phyloP scores from a whole-genome alignment of 2,888 invertebrate genomes.

The Pachycephus smyrnensis region DNA sequence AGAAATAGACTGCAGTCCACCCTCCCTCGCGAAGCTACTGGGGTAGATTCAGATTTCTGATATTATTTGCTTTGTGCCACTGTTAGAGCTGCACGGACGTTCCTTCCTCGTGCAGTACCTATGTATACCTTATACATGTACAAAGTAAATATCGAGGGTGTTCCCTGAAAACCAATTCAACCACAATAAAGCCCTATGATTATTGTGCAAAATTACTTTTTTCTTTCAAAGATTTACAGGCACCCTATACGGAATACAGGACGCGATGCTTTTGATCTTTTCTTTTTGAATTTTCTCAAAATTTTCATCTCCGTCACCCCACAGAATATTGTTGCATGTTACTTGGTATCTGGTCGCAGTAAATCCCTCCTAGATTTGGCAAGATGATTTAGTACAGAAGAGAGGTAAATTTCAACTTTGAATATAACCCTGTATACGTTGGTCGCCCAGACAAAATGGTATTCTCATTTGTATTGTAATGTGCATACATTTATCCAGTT shows the following conservation, averaged over 20 bases:
- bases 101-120: not conserved
- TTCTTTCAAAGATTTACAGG: not conserved
- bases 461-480: not conserved
- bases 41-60: constrained; percentile 44
- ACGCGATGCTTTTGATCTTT: not conserved
- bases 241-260: not conserved
- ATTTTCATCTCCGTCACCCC: not conserved
- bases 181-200: constrained; percentile 34
- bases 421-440: not conserved
- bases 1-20: constrained; percentile 4
- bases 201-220: not conserved
- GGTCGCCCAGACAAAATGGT: not conserved
- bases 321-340: not conserved
- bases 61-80: constrained; percentile 43
- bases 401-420: not conserved
- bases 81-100: constrained; percentile 1
- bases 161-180: constrained; percentile 33
- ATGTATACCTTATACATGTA: not conserved
- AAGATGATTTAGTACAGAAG: not conserved
- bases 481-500: not conserved
- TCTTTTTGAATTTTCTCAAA: not conserved
- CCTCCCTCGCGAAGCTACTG: constrained; percentile 18
- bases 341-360: not conserved
- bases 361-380: not conserved
- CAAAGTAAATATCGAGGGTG: constrained; percentile 30